phyloP scores from a whole-genome alignment of 2,797 vertebrate genomes.

The Novumbra hubbsi region DNA sequence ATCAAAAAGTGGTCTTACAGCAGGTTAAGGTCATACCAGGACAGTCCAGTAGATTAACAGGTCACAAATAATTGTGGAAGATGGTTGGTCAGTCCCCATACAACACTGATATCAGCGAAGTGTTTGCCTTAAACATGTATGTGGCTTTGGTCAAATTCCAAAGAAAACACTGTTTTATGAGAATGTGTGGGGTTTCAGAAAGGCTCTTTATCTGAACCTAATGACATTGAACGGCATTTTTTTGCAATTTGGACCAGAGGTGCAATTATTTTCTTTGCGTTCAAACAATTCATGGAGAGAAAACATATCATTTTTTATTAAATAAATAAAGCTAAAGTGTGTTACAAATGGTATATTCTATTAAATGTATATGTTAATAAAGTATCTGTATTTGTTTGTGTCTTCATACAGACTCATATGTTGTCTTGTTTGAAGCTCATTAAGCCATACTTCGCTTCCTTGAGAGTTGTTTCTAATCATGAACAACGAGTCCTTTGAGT shows the following conservation, averaged over 20 bases:
- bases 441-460: conserved; percentile 71
- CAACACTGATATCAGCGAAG: not conserved
- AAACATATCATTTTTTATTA: conserved; percentile 63
- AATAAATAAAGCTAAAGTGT: conserved; percentile 56
- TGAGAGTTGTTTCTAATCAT: conserved; percentile 30
- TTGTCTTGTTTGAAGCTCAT: conserved; percentile 53
- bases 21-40: not conserved
- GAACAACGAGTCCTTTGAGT: conserved; percentile 48
- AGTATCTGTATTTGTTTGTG: conserved; percentile 40
- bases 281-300: conserved; percentile 61
- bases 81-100: not conserved
- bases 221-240: conserved; percentile 41
- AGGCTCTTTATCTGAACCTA: conserved; percentile 24
- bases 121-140: conserved; percentile 23
- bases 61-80: not conserved
- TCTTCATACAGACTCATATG: conserved; percentile 43
- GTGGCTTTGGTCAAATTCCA: conserved; percentile 38
- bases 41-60: conserved; percentile 2
- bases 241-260: conserved; percentile 59
- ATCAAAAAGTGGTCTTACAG: conserved; percentile 34
- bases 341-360: conserved; percentile 61
- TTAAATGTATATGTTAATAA: conserved; percentile 56
- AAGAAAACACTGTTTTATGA: conserved; percentile 31
- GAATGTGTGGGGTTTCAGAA: conserved; percentile 24
- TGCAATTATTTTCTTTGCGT: conserved; percentile 56